Base-by-base conservation (phyloP, 2,797 vertebrate species). In the Setipinna tenuifilis region DNA sequence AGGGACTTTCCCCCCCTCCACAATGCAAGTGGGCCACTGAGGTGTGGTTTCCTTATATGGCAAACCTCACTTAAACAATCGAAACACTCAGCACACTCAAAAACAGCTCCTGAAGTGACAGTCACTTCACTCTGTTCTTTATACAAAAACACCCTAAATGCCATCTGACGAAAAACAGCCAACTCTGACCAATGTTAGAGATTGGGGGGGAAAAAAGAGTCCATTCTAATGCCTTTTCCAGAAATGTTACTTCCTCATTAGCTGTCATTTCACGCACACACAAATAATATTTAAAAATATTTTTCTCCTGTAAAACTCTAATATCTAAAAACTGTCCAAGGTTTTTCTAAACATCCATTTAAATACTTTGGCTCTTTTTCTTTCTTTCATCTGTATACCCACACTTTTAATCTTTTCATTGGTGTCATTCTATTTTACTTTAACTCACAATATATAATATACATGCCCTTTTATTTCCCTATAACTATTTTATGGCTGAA, bases 1-100 rank as follows among this genome's bases (percentile, higher is more conserved):
- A 92, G 93, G 93, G 92, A 94, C 93, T 93, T 94, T 92, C 93
- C 94, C 91, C 92, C 92, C 89, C 57, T 48, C n/a, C 41, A 61
- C 12, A 50, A 28, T 83, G 48, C 58, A 84, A 87, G 58, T 71
- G 50, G 91, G 91, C 90, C 12, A 83, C 0, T 87, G 91, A 95
- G 95, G 95, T 96, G 96, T 93, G 92, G 95, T 95, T 96, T 96
- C 95, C 95, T 94, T 88, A 85, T 19, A 46, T 57, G 48, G 81
- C 87, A 78, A 78, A 19, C 7, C 71, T 19, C 35, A 35, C 68
- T 41, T 21, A 31, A 71, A 28, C 6, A 75, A 35, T 71, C 2
- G 14, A 78, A 78, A 78, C 71, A 19, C 71, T 10, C 25, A 54
- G 7, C 50, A 9, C 50, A 54, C 50, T 54, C 50, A 54, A 54